Percentiles rank a stretch among this genome's conserved stretches.
Conservation (phyloP, 64 coral and sea anemone genomes). For the Orbicella faveolata region DNA sequence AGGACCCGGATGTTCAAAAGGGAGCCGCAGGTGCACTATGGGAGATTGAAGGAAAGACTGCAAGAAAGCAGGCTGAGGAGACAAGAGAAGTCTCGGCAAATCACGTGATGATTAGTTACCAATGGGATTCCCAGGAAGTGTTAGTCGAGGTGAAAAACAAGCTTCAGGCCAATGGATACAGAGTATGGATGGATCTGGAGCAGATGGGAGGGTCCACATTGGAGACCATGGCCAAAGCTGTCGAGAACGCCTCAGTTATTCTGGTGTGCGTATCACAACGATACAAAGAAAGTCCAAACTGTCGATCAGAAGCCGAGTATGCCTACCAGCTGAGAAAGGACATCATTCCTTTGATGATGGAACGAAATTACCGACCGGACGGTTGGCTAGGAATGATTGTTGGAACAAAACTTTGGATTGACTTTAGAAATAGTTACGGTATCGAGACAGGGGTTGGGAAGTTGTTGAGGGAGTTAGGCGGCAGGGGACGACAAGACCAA, state of each 20-base stretch:
- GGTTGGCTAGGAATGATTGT: conserved; percentile 53
- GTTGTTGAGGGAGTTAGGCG: conserved; percentile 27
- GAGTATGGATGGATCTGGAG: conserved; percentile 79
- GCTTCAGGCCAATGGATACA: conserved; percentile 49
- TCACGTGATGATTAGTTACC: conserved; percentile 79
- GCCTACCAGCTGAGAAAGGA: conserved; percentile 66
- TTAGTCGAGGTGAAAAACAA: conserved; percentile 65
- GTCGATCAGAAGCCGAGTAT: conserved; percentile 71
- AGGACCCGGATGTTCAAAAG: conserved; percentile 46
- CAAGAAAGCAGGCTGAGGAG: neutral
- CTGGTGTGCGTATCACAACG: conserved; percentile 55
- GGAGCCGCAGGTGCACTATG: conserved; percentile 69
- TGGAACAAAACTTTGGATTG: conserved; percentile 33
- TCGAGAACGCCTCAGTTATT: conserved; percentile 62
- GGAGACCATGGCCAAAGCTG: conserved; percentile 63
- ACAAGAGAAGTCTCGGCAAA: conserved; percentile 2
- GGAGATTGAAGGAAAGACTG: conserved; percentile 61
- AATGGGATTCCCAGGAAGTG: conserved; percentile 59
- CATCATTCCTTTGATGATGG: conserved; percentile 52
- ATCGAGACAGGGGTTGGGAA: neutral
- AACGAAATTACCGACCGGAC: conserved; percentile 38
- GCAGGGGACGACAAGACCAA: neutral
- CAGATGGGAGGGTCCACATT: conserved; percentile 74
- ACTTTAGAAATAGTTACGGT: conserved; percentile 47
- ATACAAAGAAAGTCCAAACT: conserved; percentile 77